phyloP scores from a whole-genome alignment of 2,113 vertebrate genomes.

The Circaetus cinerascens region DNA sequence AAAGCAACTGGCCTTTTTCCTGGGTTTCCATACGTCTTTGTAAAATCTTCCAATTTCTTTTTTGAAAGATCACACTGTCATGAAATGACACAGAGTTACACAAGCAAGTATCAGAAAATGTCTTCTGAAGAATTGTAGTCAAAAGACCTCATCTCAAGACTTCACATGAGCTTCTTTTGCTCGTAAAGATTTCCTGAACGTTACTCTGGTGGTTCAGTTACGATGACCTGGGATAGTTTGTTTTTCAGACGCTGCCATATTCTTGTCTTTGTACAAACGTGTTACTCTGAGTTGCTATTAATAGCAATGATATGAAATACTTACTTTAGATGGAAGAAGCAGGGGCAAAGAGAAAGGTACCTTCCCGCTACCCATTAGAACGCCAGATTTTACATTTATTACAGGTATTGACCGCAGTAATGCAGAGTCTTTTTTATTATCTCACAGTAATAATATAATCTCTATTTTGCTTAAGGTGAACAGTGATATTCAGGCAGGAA shows the following conservation, averaged over 20 bases:
- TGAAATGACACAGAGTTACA: neutral
- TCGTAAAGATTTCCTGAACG: neutral
- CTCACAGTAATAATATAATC: neutral
- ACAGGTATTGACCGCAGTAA: neutral
- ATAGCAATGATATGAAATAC: neutral
- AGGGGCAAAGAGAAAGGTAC: neutral
- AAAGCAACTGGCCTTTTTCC: neutral
- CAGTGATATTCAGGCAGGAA: neutral
- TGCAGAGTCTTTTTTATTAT: neutral
- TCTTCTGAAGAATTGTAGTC: neutral
- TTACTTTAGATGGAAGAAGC: neutral
- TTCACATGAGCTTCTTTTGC: neutral
- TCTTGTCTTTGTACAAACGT: neutral
- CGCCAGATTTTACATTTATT: neutral
- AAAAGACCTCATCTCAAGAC: neutral
- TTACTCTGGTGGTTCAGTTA: neutral
- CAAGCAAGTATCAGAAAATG: neutral
- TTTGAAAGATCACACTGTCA: neutral
- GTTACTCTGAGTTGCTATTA: neutral
- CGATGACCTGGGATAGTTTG: neutral
- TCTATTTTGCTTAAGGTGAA: constrained; percentile 38
- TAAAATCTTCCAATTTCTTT: neutral
- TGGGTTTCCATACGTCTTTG: neutral
- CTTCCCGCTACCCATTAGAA: neutral
- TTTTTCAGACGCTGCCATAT: neutral